Base-by-base conservation (phyloP, 2,113 vertebrate species). In the Malaclemys terrapin region DNA sequence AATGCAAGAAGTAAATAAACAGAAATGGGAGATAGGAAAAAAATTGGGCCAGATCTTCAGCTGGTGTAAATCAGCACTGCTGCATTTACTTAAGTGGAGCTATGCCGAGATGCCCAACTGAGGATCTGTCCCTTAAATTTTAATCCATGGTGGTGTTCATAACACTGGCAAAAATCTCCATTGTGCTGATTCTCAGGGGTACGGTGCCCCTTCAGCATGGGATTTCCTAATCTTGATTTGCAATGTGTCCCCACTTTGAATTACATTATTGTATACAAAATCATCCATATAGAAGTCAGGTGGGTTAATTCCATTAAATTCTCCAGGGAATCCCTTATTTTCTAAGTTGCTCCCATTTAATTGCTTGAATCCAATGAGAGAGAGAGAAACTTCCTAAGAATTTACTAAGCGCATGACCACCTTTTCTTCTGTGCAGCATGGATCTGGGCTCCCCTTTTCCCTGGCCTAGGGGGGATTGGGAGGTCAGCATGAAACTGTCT, bases 351-450 rank as follows among this genome's bases (percentile, higher is more conserved):
- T 90, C 42, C 24, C 35, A 27, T 45, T 65, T 5, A 69, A 78
- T 29, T 69, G 2, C 31, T 31, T 72, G 16, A 22, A 87, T 80
- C 24, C 42, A 45, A 54, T 38, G n/a, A 80, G 75, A 42, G 47
- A 52, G n/a, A 52, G n/a, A 17, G 62, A 80, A 10, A n/a, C 47
- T 16, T 59, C 17, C 5, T 38, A 13, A 45, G 5, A 25, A 16
- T 45, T 76, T n/a, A 0, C 0, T 10, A 29, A 45, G 38, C 29
- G 82, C 2, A 10, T 72, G 47, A 25, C 1, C 69, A 72, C 2
- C 14, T n/a, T n/a, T 49, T 75, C 3, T 52, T 0, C 9, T 8
- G 5, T 27, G 56, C 8, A 35, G 7, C 47, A 69, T 59, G n/a
- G 84, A 78, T 2, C 1, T n/a, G 45, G 52, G 59, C n/a, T 91